A percentile compares a stretch with the other conserved stretches of the same genome.
Evolutionary conservation across 2,113 vertebrate species (phyloP).

Genomic region (Motacilla alba): DNA sequence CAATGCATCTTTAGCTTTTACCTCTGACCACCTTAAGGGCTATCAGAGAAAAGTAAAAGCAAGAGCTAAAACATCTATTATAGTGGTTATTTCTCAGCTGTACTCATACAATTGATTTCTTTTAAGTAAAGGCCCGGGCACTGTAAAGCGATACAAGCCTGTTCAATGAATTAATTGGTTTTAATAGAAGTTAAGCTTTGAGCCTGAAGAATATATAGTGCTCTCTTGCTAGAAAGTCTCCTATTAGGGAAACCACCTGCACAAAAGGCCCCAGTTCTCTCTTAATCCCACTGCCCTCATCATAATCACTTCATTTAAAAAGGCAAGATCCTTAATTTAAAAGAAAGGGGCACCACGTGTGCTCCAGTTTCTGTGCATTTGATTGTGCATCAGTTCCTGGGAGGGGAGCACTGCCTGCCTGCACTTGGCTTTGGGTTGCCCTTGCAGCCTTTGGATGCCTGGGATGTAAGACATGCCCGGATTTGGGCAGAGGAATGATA

Average conservation of each 20-base stretch:
- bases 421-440: background rate
- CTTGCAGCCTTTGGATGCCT: background rate
- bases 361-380: background rate
- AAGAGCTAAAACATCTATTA: constrained; percentile 89
- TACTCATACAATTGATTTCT: constrained; percentile 90
- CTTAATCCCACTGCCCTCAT: constrained; percentile 29
- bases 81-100: constrained; percentile 87
- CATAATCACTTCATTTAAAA: constrained; percentile 27
- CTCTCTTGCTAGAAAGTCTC: constrained; percentile 32
- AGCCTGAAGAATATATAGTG: constrained; percentile 38
- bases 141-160: constrained; percentile 79
- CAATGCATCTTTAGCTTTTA: constrained; percentile 97
- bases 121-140: constrained; percentile 84
- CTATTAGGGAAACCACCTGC: constrained; percentile 32
- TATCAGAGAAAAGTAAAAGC: constrained; percentile 84
- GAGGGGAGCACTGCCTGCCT: background rate
- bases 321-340: constrained; percentile 19
- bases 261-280: constrained; percentile 15
- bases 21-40: constrained; percentile 93
- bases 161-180: constrained; percentile 72
- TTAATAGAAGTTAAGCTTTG: constrained; percentile 73
- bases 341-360: background rate
- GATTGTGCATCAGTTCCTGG: background rate
- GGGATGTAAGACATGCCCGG: background rate
- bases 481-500: background rate